phyloP scores from a whole-genome alignment of 2,888 invertebrate genomes.

The Myopa tessellatipennis region DNA sequence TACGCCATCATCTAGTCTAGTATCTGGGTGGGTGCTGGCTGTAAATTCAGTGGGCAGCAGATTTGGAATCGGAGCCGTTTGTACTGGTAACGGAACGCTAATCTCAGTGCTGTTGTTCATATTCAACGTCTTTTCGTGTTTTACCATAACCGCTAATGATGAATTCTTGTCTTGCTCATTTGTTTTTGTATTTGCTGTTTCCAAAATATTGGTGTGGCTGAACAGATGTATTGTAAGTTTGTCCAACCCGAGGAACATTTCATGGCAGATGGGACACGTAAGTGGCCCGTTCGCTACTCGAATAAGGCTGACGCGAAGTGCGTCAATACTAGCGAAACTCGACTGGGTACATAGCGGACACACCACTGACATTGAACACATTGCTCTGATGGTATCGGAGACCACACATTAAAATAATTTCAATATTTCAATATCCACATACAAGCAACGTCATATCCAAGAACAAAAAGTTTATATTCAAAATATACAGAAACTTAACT shows the following conservation, averaged over 20 bases:
- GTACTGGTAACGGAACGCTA: neutral
- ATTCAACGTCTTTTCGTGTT: neutral
- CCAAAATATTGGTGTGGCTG: constrained; percentile 72
- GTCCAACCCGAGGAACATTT: constrained; percentile 80
- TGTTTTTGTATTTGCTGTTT: constrained; percentile 34
- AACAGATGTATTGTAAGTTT: constrained; percentile 87
- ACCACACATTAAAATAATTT: neutral
- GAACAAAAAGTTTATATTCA: neutral
- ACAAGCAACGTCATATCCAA: too few species aligned
- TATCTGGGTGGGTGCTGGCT: neutral
- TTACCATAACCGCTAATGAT: neutral
- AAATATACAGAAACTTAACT: neutral
- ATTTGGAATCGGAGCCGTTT: too few species aligned
- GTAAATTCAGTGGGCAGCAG: neutral
- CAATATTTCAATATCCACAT: too few species aligned
- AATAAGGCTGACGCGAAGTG: constrained; percentile 78
- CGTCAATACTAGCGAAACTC: constrained; percentile 78
- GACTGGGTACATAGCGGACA: constrained; percentile 83
- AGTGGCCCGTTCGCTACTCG: constrained; percentile 81
- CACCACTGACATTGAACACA: constrained; percentile 73
- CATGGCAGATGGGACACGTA: constrained; percentile 82
- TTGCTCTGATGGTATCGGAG: constrained; percentile 45
- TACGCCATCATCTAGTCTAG: neutral
- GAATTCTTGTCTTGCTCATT: constrained; percentile 16
- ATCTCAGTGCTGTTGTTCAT: neutral